These are phyloP conservation scores for Leptodirus hochenwartii DNA, from an alignment of 2,888 invertebrate species.

Conservation along the genomic window DNA sequence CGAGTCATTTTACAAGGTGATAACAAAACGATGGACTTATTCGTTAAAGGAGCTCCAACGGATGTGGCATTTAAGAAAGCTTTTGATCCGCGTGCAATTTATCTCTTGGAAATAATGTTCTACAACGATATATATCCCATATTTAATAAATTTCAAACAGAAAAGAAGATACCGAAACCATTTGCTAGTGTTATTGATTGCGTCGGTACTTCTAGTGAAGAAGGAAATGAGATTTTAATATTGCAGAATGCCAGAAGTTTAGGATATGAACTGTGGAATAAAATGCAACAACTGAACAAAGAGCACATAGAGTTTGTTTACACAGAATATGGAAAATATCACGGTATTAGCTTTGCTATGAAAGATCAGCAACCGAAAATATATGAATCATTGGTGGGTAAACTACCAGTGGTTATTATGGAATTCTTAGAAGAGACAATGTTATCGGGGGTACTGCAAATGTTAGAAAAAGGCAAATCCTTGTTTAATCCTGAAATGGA, in stretches of 20 bases:
- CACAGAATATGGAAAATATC: slow-evolving; percentile 18
- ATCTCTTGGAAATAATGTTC: slow-evolving; percentile 11
- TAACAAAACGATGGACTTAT: slow-evolving; percentile 2
- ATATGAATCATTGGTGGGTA: slow-evolving; percentile 11
- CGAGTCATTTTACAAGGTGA: too few relatives aligned
- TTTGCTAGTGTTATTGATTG: slow-evolving; percentile 11
- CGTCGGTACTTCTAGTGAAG: slow-evolving; percentile 10
- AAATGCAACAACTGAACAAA: slow-evolving; percentile 16
- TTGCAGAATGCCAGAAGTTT: slow-evolving; percentile 17
- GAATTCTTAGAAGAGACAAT: slow-evolving; percentile 2
- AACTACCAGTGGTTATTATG: slow-evolving; percentile 1
- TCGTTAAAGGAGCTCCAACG: slow-evolving; percentile 3
- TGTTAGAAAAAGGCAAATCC: too few relatives aligned
- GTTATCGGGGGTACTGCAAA: slow-evolving; percentile 5
- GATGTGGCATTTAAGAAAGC: not conserved
- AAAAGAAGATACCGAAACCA: slow-evolving; percentile 9
- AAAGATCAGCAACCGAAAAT: slow-evolving; percentile 15
- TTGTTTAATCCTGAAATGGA: too few relatives aligned
- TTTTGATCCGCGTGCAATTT: slow-evolving; percentile 4
- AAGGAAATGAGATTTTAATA: slow-evolving; percentile 14
- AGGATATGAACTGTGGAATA: slow-evolving; percentile 17
- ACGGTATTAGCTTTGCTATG: slow-evolving; percentile 18
- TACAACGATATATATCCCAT: slow-evolving; percentile 10
- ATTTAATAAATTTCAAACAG: slow-evolving; percentile 10
- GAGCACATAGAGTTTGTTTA: slow-evolving; percentile 18